A percentile compares a stretch with the other conserved stretches of the same genome.
These are phyloP conservation scores for Urocitellus parryii DNA, from an alignment of 2,113 vertebrate species.

Conservation along the genomic window DNA sequence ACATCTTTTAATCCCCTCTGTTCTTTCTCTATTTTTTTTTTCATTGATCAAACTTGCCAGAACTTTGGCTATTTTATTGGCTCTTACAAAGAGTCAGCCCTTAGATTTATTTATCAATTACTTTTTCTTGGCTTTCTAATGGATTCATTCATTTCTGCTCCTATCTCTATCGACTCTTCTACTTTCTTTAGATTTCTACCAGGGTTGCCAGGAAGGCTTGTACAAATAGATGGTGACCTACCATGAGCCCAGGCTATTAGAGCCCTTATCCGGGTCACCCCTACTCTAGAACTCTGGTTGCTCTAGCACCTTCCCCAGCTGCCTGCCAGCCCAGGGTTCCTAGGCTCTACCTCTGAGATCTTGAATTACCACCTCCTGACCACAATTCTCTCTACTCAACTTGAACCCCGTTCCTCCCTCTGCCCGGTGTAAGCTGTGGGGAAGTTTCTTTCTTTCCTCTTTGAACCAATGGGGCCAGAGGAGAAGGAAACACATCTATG, in stretches of 20 bases:
- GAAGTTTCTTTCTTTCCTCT: neutral
- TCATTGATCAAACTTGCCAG: neutral
- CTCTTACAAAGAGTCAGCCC: neutral
- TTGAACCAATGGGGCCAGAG: neutral
- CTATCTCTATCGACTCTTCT: neutral
- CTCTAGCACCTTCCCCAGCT: neutral
- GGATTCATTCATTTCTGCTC: slow-evolving; percentile 1
- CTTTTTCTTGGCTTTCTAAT: neutral
- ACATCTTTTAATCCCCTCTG: neutral
- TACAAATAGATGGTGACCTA: neutral
- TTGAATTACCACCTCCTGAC: neutral
- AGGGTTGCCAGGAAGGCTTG: neutral
- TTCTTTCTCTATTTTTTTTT: slow-evolving; percentile 28
- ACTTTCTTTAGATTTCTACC: neutral
- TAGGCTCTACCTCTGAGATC: neutral
- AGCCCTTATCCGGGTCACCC: neutral
- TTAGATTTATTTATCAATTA: neutral
- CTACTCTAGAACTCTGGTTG: neutral
- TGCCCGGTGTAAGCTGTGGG: neutral
- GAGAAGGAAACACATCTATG: neutral
- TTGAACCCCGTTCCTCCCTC: neutral
- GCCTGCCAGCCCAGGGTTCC: neutral
- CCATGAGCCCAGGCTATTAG: neutral
- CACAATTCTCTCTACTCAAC: neutral
- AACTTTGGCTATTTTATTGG: neutral